Evolutionary conservation across 2,797 vertebrate genomes (phyloP), one percentile per base, ranked within the genome.

Genomic region (Sylvilagus floridanus): DNA sequence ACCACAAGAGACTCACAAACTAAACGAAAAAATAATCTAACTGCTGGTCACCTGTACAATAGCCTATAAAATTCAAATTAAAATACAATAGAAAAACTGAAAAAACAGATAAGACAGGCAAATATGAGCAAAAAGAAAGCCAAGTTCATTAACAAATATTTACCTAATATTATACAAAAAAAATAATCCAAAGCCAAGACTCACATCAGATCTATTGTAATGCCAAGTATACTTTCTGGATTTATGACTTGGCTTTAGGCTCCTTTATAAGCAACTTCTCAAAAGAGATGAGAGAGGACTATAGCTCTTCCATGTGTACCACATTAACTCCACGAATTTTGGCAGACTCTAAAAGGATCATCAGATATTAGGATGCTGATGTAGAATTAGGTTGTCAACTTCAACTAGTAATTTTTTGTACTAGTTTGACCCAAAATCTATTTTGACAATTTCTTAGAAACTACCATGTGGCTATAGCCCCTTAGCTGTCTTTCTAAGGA

Each of bases 391-490:
- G 16, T 42, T 87, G 77, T 66, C 57, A 65, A 11, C 32, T 84
- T 12, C 22, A 71, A 94, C 14, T 68, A 94, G 35, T 78, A 68
- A 92, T 57, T 81, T 60, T 95, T 35, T 11, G 10, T 30, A 71
- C 90, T 71, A 57, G 35, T 12, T 63, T 35, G 24, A 21, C 60
- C 68, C 66, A 79, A 93, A 85, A 54, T 47, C 19, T 47, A 75
- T 87, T 73, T 86, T 50, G 75, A 47, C 79, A 92, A 76, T n/a
- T 69, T 60, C 76, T 94, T 75, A 86, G 50, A 85, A 82, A 73
- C 12, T 22, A 26, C 35, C 13, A 2, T n/a, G 47, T 54, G 60
- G 37, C 65, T 92, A 9, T 52, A 24, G 12, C 13, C 22, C 84
- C 60, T 73, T 63, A 13, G 54, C 62, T 91, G 3, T 85, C 50